Base-by-base conservation (phyloP, 2,797 vertebrate species). In the Lepus oiostolus region DNA sequence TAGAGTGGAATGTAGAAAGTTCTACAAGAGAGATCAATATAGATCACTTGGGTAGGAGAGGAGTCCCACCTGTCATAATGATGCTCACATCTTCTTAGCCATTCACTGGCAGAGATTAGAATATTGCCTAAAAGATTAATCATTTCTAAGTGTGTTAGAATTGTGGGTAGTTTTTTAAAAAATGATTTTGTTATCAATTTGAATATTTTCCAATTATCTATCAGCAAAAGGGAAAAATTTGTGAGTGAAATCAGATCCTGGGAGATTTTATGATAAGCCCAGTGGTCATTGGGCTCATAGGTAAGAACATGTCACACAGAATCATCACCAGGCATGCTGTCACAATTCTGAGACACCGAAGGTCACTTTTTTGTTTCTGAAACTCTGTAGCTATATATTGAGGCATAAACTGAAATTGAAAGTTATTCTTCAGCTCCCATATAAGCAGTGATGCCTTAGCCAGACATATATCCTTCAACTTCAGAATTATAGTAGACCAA, bases 121-220 rank as follows among this genome's bases (percentile, higher is more conserved):
- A 83, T n/a, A 63, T 7, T 50, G 82, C 28, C 47, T 71, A 80
- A 87, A 77, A 86, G 26, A 84, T 28, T n/a, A 42, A 28, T 58
- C 28, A 54, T 81, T 52, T 76, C 42, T 76, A 62, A 16, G 26
- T 35, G 16, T 47, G 9, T 21, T 19, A 94, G 75, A 85, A 22
- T 83, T 90, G 38, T 63, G 21, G 5, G 22, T 26, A 26, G 0
- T 47, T 93, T 83, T 93, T 50, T 47, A 9, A 47, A 47, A 42
- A 93, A 81, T 75, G 85, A 81, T 72, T 68, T 81, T 72, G 24
- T 80, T 83, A 50, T 71, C 68, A 76, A 7, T 70, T 88, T 85
- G 17, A 86, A 35, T 42, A 92, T 95, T 94, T 88, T 65, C 68
- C 26, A 95, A 50, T 71, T 50, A 88, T 60, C 90, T 68, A 93